Percentiles rank a stretch among this genome's conserved stretches.
These are phyloP conservation scores for Dallia pectoralis DNA, from an alignment of 2,797 vertebrate genomes.

Conservation along the genomic window DNA sequence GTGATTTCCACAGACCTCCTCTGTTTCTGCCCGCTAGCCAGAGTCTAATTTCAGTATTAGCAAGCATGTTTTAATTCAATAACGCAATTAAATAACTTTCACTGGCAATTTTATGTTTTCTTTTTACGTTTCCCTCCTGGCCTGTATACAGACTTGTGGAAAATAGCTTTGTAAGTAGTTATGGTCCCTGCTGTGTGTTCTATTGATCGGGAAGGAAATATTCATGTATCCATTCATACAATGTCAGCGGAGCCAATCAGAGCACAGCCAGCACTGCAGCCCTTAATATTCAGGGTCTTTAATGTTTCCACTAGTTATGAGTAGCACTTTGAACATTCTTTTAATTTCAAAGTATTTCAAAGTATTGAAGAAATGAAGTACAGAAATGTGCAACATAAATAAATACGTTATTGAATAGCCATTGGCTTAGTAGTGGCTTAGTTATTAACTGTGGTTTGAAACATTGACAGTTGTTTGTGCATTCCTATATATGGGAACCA, in stretches of 20 bases:
- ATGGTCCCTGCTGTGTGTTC: constrained; percentile 5
- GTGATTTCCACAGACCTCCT: constrained; percentile 7
- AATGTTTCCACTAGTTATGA: constrained; percentile 2
- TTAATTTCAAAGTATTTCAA: not conserved
- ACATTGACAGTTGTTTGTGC: too few species aligned
- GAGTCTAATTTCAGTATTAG: not conserved
- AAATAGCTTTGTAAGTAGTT: not conserved
- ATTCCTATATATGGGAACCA: too few species aligned
- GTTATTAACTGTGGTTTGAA: too few species aligned
- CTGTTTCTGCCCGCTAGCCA: not conserved
- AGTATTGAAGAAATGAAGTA: too few species aligned
- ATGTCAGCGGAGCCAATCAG: not conserved
- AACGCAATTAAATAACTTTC: not conserved
- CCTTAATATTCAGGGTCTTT: not conserved
- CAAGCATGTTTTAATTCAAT: constrained; percentile 1
- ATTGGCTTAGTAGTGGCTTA: too few species aligned
- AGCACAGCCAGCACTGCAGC: not conserved
- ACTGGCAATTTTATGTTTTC: not conserved
- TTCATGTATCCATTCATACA: not conserved
- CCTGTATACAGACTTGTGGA: not conserved
- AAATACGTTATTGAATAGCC: too few species aligned
- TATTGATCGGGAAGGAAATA: not conserved
- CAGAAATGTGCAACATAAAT: too few species aligned
- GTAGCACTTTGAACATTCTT: constrained; percentile 17
- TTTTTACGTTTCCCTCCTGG: constrained; percentile 2